These are phyloP conservation scores for Myathropa florea DNA, from an alignment of 2,888 invertebrate genomes.

Conservation along the genomic window DNA sequence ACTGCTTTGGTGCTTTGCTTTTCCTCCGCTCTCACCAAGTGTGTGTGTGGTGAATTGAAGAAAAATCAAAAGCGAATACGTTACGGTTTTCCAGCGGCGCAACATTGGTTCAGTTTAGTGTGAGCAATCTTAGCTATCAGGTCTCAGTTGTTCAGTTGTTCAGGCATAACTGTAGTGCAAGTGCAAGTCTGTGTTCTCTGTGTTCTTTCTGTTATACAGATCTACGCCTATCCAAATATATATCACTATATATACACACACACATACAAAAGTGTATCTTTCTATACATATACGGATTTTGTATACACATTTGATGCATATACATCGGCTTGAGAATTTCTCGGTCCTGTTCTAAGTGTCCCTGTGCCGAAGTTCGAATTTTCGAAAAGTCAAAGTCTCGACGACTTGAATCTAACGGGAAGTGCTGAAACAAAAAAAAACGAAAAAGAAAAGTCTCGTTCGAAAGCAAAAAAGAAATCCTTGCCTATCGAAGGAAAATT, in stretches of 20 bases:
- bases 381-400: background rate
- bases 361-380: slow-evolving; percentile 33
- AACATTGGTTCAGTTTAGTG: slow-evolving; percentile 67
- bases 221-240: slow-evolving; percentile 34
- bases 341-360: slow-evolving; percentile 64
- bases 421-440: slow-evolving; percentile 21
- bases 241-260: slow-evolving; percentile 30
- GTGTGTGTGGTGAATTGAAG: slow-evolving; percentile 61
- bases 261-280: slow-evolving; percentile 3
- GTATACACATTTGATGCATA: slow-evolving; percentile 50
- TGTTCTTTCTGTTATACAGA: slow-evolving; percentile 67
- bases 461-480: background rate
- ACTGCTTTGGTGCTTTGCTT: background rate
- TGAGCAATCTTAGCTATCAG: slow-evolving; percentile 68
- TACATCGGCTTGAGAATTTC: slow-evolving; percentile 40
- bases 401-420: slow-evolving; percentile 33
- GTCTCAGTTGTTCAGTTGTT: slow-evolving; percentile 62
- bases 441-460: slow-evolving; percentile 10
- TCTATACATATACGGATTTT: slow-evolving; percentile 42
- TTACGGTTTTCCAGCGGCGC: slow-evolving; percentile 66
- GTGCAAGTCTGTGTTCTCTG: slow-evolving; percentile 68
- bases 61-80: slow-evolving; percentile 69
- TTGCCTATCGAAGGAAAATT: too few relatives aligned
- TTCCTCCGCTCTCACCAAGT: background rate
- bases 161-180: slow-evolving; percentile 65